Evolutionary conservation across 2,888 invertebrate species (phyloP).

Genomic region (Sinopyrophorus schimmeli): DNA sequence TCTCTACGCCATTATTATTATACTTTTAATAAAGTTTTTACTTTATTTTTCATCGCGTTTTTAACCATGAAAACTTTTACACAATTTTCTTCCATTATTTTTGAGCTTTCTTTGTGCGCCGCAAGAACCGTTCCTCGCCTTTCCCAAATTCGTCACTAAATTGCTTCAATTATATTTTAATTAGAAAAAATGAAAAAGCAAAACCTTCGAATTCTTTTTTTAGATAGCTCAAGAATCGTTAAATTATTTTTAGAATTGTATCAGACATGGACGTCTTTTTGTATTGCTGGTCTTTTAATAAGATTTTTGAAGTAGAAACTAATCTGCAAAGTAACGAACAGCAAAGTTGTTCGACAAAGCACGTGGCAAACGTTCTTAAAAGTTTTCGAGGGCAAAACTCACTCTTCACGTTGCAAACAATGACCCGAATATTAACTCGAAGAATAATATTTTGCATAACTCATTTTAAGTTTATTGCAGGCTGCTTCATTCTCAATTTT

Average conservation of each 20-base stretch:
- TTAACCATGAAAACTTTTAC: constrained; percentile 18
- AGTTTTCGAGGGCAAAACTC: constrained; percentile 8
- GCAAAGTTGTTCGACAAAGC: constrained; percentile 13
- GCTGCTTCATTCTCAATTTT: constrained; percentile 15
- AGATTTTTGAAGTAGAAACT: too few species aligned
- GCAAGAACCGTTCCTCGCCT: neutral
- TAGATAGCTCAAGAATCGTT: too few species aligned
- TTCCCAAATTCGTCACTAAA: constrained; percentile 8
- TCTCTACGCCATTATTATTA: constrained; percentile 11
- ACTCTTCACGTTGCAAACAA: constrained; percentile 13
- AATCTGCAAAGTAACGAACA: neutral
- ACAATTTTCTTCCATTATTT: constrained; percentile 13
- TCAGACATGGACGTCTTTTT: too few species aligned
- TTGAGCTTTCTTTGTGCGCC: constrained; percentile 4
- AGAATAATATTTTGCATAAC: constrained; percentile 18
- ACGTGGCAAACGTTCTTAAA: constrained; percentile 5
- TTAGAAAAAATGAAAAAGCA: constrained; percentile 10
- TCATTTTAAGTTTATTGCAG: constrained; percentile 20
- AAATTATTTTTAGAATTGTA: too few species aligned
- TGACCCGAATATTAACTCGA: constrained; percentile 16
- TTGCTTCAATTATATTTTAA: constrained; percentile 9
- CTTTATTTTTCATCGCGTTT: constrained; percentile 20
- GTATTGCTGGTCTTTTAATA: too few species aligned
- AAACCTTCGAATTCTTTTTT: too few species aligned
- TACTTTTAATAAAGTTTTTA: constrained; percentile 25